A percentile compares a stretch with the other conserved stretches of the same genome.
These are phyloP conservation scores for Apolygus lucorum DNA, from an alignment of 1,140 invertebrate genomes.

Conservation along the genomic window DNA sequence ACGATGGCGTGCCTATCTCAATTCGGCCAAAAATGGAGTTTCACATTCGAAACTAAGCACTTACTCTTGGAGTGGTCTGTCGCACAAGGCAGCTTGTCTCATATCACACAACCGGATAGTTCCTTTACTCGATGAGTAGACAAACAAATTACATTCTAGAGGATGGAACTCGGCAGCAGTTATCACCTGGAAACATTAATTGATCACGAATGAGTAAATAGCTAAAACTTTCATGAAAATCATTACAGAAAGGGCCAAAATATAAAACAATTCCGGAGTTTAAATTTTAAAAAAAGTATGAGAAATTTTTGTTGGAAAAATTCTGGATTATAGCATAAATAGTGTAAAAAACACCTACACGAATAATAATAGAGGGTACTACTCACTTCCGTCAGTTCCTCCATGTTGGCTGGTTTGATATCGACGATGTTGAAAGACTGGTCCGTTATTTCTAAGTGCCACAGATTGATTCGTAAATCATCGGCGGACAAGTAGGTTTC, in stretches of 20 bases:
- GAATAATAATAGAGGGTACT: too few species aligned
- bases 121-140: constrained; percentile 99
- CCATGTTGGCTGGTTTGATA: constrained; percentile 99
- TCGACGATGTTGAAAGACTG: constrained; percentile 99
- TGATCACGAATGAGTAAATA: too few species aligned
- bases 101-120: constrained; percentile 98
- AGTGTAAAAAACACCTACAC: too few species aligned
- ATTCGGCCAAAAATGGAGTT: too few species aligned
- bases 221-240: too few species aligned
- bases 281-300: too few species aligned
- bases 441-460: constrained; percentile 99
- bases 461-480: constrained; percentile 97
- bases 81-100: constrained; percentile 94
- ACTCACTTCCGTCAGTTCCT: constrained; percentile 88
- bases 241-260: too few species aligned
- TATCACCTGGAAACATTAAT: constrained; percentile 49
- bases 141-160: constrained; percentile 95
- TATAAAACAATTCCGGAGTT: too few species aligned
- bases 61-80: constrained; percentile 91
- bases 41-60: too few species aligned
- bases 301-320: too few species aligned
- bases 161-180: constrained; percentile 99
- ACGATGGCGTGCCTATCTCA: too few species aligned
- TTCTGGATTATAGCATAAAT: too few species aligned
- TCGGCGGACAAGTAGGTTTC: constrained; percentile 99